phyloP scores from a whole-genome alignment of 2,797 vertebrate species.

The Dendrocincla tyrannina region DNA sequence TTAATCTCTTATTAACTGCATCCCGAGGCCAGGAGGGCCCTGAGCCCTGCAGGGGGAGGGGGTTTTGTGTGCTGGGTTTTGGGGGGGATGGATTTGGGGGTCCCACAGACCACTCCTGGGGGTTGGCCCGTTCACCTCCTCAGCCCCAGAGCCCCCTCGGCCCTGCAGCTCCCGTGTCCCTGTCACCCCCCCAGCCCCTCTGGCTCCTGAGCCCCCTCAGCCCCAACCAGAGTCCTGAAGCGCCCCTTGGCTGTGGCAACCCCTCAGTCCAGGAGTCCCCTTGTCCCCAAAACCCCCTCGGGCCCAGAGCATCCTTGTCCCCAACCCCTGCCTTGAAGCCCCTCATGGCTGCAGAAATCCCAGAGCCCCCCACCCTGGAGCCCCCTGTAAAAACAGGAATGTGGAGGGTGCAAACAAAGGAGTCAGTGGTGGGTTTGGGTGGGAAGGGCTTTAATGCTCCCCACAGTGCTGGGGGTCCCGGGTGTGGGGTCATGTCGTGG shows the following conservation, averaged over 20 bases:
- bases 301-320: no score
- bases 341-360: no score
- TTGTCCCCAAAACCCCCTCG: neutral
- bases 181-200: no score
- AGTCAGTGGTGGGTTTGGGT: neutral
- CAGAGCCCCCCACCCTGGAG: neutral
- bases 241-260: neutral
- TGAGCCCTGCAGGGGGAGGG: neutral
- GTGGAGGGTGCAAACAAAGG: rapidly evolving
- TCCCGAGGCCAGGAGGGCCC: rapidly evolving
- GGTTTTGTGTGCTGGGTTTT: neutral
- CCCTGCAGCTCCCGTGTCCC: no score
- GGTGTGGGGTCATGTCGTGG: rapidly evolving
- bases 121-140: rapidly evolving
- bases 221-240: neutral
- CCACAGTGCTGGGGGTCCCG: rapidly evolving
- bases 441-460: slow-evolving; percentile 14
- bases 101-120: neutral
- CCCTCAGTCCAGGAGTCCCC: neutral
- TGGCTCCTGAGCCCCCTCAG: no score
- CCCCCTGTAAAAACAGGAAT: rapidly evolving
- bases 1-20: neutral
- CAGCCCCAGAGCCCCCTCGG: no score
- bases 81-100: neutral
- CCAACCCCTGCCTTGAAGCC: no score